These are phyloP conservation scores for Crotalus tigris DNA, from an alignment of 2,113 vertebrate genomes.

Conservation along the genomic window DNA sequence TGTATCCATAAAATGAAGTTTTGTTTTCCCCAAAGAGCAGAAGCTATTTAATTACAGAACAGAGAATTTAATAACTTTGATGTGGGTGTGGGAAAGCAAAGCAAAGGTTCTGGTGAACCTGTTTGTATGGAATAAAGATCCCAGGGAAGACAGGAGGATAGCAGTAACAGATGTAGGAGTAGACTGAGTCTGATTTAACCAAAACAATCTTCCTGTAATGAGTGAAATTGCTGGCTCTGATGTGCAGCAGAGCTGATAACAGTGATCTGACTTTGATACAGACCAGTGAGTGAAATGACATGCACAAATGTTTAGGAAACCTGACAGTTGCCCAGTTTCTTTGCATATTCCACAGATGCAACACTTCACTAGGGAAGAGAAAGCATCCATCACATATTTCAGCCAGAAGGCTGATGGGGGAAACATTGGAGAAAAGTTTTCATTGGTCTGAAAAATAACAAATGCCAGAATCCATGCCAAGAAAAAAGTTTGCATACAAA, in stretches of 20 bases:
- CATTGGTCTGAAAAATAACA: constrained; percentile 27
- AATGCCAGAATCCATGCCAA: constrained; percentile 33
- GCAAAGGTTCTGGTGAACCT: constrained; percentile 16
- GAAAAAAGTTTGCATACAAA: constrained; percentile 40
- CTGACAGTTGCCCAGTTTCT: constrained; percentile 59
- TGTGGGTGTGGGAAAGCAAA: constrained; percentile 39
- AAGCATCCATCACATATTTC: constrained; percentile 60
- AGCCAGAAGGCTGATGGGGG: constrained; percentile 59
- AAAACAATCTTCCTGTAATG: constrained; percentile 40
- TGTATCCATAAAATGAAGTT: constrained; percentile 53
- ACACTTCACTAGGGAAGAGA: constrained; percentile 57
- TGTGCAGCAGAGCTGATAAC: constrained; percentile 42
- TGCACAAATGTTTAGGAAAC: constrained; percentile 57
- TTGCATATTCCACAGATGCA: constrained; percentile 54
- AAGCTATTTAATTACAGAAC: constrained; percentile 64
- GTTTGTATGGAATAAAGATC: not conserved
- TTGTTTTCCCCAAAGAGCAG: constrained; percentile 50
- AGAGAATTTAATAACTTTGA: constrained; percentile 45
- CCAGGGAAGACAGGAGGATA: not conserved
- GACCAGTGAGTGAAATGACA: constrained; percentile 61
- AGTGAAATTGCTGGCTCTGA: constrained; percentile 48
- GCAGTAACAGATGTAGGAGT: constrained; percentile 28
- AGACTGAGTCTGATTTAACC: constrained; percentile 46
- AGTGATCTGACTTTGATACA: constrained; percentile 55
- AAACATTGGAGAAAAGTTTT: constrained; percentile 58